Evolutionary conservation across 2,797 vertebrate species (phyloP).

Genomic region (Platyrinchus mystaceus): DNA sequence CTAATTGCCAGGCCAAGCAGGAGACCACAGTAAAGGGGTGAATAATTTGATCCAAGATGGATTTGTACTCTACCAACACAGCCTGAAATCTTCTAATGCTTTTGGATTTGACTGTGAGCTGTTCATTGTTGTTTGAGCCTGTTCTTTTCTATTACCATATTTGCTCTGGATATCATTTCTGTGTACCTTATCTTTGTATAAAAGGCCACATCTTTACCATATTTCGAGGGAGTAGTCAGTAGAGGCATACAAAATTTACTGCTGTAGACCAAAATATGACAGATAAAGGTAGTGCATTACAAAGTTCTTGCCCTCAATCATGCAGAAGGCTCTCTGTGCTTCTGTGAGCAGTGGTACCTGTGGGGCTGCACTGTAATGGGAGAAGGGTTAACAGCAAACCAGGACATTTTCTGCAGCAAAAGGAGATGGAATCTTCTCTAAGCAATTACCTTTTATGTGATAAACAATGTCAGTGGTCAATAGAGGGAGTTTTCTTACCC

Average conservation of each 20-base stretch:
- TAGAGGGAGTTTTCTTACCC: background rate
- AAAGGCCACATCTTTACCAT: slow-evolving; percentile 47
- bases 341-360: background rate
- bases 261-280: slow-evolving; percentile 38
- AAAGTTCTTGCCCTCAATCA: slow-evolving; percentile 59
- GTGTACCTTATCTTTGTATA: slow-evolving; percentile 45
- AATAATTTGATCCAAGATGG: slow-evolving; percentile 55
- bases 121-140: slow-evolving; percentile 52
- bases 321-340: slow-evolving; percentile 9
- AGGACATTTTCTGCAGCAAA: slow-evolving; percentile 21
- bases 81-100: slow-evolving; percentile 59
- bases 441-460: slow-evolving; percentile 40
- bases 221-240: slow-evolving; percentile 26
- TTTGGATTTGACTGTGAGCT: slow-evolving; percentile 56
- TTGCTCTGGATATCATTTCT: slow-evolving; percentile 46
- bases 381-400: slow-evolving; percentile 34
- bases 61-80: slow-evolving; percentile 51
- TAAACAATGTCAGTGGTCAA: slow-evolving; percentile 49
- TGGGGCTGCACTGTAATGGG: slow-evolving; percentile 1
- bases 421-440: background rate
- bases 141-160: slow-evolving; percentile 58
- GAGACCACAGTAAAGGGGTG: slow-evolving; percentile 39
- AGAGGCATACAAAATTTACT: slow-evolving; percentile 33
- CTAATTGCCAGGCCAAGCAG: slow-evolving; percentile 38
- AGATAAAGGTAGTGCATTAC: slow-evolving; percentile 53